Base-by-base conservation (phyloP, 35 echinoderm and acorn worm genomes). In the Anneissia japonica region DNA sequence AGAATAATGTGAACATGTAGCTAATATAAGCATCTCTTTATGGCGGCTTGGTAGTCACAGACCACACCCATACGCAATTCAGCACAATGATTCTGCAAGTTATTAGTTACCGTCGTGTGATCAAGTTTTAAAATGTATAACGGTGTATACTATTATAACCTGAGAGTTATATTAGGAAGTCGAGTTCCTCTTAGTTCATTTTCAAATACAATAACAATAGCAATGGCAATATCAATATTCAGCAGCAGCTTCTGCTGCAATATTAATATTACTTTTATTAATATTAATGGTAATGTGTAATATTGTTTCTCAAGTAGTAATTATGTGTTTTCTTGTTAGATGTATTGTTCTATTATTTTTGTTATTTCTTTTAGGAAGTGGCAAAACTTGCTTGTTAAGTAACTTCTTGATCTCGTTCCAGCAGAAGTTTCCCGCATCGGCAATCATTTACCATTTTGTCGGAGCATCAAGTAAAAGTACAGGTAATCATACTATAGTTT, bases 361-460 rank as follows among this genome's bases (percentile, higher is more conserved):
- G 37, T 73, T 81, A 37, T 21, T 85, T 37, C 76, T 31, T 31
- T 16, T 26, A 93, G 92, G 92, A 5, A 85, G 46, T 83, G 92
- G 92, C 17, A 93, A 93, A 40, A 86, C 92, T 10, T 89, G 86
- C 41, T 76, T 93, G 2, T 46, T 93, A 0, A 51, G 74, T 11
- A 93, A 93, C 78, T 93, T 87, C 87, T 6, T 93, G 30, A 39
- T 76, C 21, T 31, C 35, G 39, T 83, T 89, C 19, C 40, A 84
- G 23, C 76, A 86, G 37, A 35, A 30, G 2, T 79, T 32, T 75
- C 77, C 76, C 0, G 77, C 81, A 36, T 83, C 85, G 29, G 76
- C 83, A 4, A 34, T 89, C 12, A 87, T 84, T 14, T 81, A 86
- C 77, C 87, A 89, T 45, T 82, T 86, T 40, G 74, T 93, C 86